Evolutionary conservation across 2,888 invertebrate genomes (phyloP).

Genomic region (Proisotoma minuta): DNA sequence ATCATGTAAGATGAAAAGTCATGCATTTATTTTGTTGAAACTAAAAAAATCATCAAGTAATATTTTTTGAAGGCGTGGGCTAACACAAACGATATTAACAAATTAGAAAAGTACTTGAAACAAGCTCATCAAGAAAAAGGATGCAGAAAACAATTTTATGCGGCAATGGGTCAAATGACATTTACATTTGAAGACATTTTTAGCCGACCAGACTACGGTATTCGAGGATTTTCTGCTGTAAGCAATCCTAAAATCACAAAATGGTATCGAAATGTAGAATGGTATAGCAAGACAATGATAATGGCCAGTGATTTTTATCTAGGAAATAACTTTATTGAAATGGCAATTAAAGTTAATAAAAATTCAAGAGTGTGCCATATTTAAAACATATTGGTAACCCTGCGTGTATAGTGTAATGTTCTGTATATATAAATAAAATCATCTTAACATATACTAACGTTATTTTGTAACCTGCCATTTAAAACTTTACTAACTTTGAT

Average conservation of each 20-base stretch:
- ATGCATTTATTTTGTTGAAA: no score
- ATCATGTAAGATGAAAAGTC: conserved; percentile 32
- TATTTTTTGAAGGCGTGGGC: conserved; percentile 58
- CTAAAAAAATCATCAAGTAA: no score
- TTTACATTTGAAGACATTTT: conserved; percentile 53
- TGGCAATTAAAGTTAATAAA: conserved; percentile 53
- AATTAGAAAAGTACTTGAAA: conserved; percentile 49
- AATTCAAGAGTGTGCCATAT: conserved; percentile 12
- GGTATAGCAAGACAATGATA: conserved; percentile 56
- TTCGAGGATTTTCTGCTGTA: not conserved
- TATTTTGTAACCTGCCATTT: no score
- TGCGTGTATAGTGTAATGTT: no score
- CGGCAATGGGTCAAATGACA: conserved; percentile 56
- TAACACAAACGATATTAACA: conserved; percentile 57
- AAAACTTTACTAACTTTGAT: no score
- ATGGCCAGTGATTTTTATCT: conserved; percentile 56
- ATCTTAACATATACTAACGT: no score
- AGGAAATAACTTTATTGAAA: conserved; percentile 54
- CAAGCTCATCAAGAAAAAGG: conserved; percentile 47
- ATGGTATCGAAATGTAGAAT: conserved; percentile 47
- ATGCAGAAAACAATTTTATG: conserved; percentile 29
- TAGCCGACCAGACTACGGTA: conserved; percentile 50
- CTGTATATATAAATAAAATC: no score
- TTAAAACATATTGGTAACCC: not conserved
- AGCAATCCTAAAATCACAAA: not conserved